phyloP scores from a whole-genome alignment of 2,888 invertebrate species.

The Apocheima hispidaria region DNA sequence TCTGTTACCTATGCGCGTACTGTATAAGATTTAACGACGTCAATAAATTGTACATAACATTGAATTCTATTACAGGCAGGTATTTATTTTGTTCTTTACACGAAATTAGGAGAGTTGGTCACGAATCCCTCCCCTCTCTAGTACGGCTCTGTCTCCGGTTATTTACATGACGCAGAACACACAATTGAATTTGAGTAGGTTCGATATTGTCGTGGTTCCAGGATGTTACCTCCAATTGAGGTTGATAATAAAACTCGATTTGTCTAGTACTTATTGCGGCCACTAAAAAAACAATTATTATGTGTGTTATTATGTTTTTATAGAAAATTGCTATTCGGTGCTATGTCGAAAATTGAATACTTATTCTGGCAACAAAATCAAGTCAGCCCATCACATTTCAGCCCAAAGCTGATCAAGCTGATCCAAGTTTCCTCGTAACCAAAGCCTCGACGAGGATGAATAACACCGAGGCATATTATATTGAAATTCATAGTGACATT shows the following conservation, averaged over 20 bases:
- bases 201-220: constrained; percentile 15
- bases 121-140: no score
- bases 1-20: no score
- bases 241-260: constrained; percentile 23
- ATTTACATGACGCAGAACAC: constrained; percentile 28
- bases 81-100: no score
- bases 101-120: no score
- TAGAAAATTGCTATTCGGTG: no score
- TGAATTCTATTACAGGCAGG: no score
- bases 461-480: neutral
- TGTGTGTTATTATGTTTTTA: neutral
- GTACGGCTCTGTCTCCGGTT: constrained; percentile 11
- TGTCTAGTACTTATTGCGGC: constrained; percentile 23
- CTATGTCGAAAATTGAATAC: no score
- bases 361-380: no score
- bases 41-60: no score
- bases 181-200: constrained; percentile 28
- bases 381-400: neutral
- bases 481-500: constrained; percentile 8
- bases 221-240: constrained; percentile 23
- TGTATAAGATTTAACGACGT: no score
- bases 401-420: neutral
- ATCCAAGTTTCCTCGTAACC: constrained; percentile 4
- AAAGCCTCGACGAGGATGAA: neutral
- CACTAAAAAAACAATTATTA: constrained; percentile 3